phyloP scores from a whole-genome alignment of 2,888 invertebrate genomes.

The Harpalus rubripes region DNA sequence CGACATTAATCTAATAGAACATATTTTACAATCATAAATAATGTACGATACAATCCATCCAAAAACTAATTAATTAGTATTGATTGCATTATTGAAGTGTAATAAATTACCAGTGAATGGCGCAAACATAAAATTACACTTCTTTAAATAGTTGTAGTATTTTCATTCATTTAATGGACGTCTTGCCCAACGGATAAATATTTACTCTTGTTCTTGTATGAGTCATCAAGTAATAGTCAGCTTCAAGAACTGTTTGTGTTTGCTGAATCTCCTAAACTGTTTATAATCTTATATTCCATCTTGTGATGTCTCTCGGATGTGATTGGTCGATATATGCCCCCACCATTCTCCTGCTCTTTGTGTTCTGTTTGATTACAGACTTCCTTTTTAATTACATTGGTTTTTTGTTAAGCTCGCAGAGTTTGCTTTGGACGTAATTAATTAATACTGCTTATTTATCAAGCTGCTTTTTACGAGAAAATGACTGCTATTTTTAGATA shows the following conservation, averaged over 20 bases:
- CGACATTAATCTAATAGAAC: no score
- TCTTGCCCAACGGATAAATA: constrained; percentile 14
- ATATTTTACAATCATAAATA: not conserved
- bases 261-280: not conserved
- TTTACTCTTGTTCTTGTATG: not conserved
- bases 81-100: not conserved
- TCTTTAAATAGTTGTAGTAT: constrained; percentile 10
- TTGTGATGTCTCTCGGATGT: not conserved
- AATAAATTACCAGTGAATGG: not conserved
- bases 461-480: constrained; percentile 7
- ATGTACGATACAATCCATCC: not conserved
- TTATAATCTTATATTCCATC: not conserved
- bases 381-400: constrained; percentile 54
- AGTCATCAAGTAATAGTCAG: constrained; percentile 2
- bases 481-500: constrained; percentile 13
- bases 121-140: not conserved
- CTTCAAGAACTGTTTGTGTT: constrained; percentile 15
- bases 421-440: constrained; percentile 51
- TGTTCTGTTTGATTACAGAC: constrained; percentile 54
- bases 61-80: not conserved
- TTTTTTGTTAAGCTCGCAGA: constrained; percentile 23
- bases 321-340: constrained; percentile 11
- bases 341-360: not conserved
- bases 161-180: constrained; percentile 10
- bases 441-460: constrained; percentile 58